Base-by-base conservation (phyloP, 2,797 vertebrate species). In the Melanotaenia boesemani region DNA sequence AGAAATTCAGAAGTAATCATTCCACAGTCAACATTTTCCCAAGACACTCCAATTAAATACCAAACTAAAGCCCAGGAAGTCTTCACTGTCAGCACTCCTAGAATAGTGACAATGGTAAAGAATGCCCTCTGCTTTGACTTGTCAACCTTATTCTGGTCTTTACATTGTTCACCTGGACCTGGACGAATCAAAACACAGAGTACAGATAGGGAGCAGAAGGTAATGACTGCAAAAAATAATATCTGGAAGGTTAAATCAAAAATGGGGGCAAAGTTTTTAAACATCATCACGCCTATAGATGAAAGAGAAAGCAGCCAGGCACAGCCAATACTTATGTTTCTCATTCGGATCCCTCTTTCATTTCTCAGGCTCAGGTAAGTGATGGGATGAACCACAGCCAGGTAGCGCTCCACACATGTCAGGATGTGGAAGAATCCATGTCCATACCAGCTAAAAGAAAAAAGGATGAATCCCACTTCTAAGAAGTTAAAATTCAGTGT, bases 41-140 rank as follows among this genome's bases (percentile, higher is more conserved):
- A 50, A 13, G 1, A 24, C 0, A 12, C 10, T 12, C 1, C 4
- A 26, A 9, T 1, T 24, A 22, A 0, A 5, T 26, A 3, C 50
- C 50, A 22, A 54, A 13, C 3, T 13, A 26, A 13, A 13, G 22
- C 50, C 24, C 50, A 54, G 10, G 3, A 16, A 16, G 16, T 13
- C 41, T 44, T 44, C 13, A 15, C 13, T 20, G 67, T 1, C 48
- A 67, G 63, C 7, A 37, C 32, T 52, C 48, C 72, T 39, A 66
- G 26, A 39, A 74, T 74, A 24, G 15, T 20, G 20, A 46, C 2
- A 4, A 74, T 39, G 12, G 62, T 74, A 16, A 30, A 30, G 24
- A 85, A 81, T 0, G 67, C 80, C 54, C 60, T 80, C 5, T 13
- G 70, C 58, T 86, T 89, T 16, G 59, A 50, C 0, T 48, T 68